A percentile compares a stretch with the other conserved stretches of the same genome.
Evolutionary conservation across 1,140 invertebrate genomes (phyloP).

Genomic region (Stenopsyche tienmushanensis): DNA sequence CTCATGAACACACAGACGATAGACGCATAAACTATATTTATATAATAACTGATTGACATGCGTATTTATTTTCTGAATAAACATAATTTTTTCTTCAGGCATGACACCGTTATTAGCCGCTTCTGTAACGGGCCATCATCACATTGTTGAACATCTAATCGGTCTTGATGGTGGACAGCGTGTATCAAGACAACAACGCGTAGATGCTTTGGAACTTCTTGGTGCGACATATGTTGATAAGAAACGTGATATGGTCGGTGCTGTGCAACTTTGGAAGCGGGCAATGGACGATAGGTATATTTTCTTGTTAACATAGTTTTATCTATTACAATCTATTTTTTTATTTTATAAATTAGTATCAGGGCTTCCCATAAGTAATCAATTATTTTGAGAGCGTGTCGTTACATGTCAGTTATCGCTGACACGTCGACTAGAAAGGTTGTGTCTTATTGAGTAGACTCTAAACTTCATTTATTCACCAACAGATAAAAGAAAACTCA

Average conservation of each 20-base stretch:
- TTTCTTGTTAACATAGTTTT: not conserved
- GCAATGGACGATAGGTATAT: conserved; percentile 79
- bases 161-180: conserved; percentile 57
- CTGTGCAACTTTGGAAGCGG: conserved; percentile 82
- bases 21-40: no score
- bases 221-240: conserved; percentile 98
- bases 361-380: no score
- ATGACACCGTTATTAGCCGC: conserved; percentile 94
- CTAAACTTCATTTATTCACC: no score
- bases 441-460: no score
- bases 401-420: no score
- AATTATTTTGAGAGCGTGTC: no score
- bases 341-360: no score
- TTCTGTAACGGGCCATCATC: conserved; percentile 86
- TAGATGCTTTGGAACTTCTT: conserved; percentile 88
- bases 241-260: conserved; percentile 89
- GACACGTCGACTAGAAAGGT: no score
- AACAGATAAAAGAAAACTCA: no score
- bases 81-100: conserved; percentile 59
- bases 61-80: not conserved
- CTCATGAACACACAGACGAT: no score
- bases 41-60: no score
- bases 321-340: not conserved
- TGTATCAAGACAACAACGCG: conserved; percentile 76
- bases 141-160: conserved; percentile 92